Base-by-base conservation (phyloP, 1,140 invertebrate species). In the Ectropis grisescens region DNA sequence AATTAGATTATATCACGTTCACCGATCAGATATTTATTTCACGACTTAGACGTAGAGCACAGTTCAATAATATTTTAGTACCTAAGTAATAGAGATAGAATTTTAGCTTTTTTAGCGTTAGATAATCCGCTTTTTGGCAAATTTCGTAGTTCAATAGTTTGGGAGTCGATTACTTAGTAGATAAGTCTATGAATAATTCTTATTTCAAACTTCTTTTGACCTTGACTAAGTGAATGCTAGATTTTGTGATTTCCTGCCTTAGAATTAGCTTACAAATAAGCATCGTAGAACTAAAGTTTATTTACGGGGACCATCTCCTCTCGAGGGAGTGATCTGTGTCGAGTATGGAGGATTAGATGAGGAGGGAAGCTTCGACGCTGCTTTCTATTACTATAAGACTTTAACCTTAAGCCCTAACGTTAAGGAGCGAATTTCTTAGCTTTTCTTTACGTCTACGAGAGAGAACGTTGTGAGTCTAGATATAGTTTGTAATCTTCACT, bases 61-160 rank as follows among this genome's bases (percentile, higher is more conserved):
- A 37, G 55, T 75, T 72, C 47, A 68, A 66, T 27, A 38, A 60
- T 62, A 59, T 61, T 65, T 33, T 68, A 69, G 50, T 13, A 19
- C 30, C 47, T 55, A 60, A 54, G 31, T 49, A 38, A 45, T 55
- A 64, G 37, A 22, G 33, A 41, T 58, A 64, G 37, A 50, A 39
- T 39, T 57, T 66, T 70, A 69, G 75, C 69, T 75, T 80, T 67
- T 75, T 70, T 75, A 75, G 75, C 75, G 39, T 62, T 69, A 58
- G 49, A 52, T 26, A 23, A 39, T 45, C 40, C 38, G 69, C 69
- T 76, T 80, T 66, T 72, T 66, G 58, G 65, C 66, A 67, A 46
- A 56, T 58, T 51, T 66, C 53, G 54, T 76, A 68, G 58, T 46
- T 44, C 22, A 29, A 64, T 67, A 71, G 64, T 68, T 69, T 66